phyloP scores from a whole-genome alignment of 2,113 vertebrate genomes.

The Nyctibius bracteatus region DNA sequence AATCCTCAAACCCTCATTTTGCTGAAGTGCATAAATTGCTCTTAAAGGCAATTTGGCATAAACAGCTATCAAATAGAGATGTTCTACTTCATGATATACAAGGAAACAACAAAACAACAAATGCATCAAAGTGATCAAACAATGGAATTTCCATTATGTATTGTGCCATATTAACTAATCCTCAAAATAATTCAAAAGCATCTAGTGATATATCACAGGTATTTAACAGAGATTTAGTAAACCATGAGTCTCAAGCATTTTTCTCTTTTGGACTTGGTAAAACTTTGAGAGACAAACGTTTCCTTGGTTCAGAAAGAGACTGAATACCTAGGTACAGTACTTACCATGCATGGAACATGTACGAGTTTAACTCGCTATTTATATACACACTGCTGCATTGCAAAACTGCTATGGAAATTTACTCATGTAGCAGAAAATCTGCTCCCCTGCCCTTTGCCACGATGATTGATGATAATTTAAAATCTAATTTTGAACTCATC shows the following conservation, averaged over 20 bases:
- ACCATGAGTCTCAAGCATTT: not conserved
- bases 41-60: constrained; percentile 15
- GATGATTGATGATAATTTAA: constrained; percentile 44
- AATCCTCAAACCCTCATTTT: not conserved
- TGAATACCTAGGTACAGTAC: not conserved
- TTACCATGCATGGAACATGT: not conserved
- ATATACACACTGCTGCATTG: not conserved
- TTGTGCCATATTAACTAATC: not conserved
- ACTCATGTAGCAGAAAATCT: constrained; percentile 31
- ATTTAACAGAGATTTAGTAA: not conserved
- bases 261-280: not conserved
- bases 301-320: not conserved
- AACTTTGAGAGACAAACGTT: not conserved
- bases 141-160: not conserved
- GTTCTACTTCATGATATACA: not conserved
- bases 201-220: not conserved
- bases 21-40: not conserved
- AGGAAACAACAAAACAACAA: not conserved
- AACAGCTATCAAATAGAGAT: not conserved
- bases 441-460: not conserved
- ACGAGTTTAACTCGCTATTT: not conserved
- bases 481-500: constrained; percentile 38
- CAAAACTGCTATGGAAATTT: constrained; percentile 30
- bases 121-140: not conserved
- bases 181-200: not conserved